Base-by-base conservation (phyloP, 2,797 vertebrate species). In the Diplodus sargus region DNA sequence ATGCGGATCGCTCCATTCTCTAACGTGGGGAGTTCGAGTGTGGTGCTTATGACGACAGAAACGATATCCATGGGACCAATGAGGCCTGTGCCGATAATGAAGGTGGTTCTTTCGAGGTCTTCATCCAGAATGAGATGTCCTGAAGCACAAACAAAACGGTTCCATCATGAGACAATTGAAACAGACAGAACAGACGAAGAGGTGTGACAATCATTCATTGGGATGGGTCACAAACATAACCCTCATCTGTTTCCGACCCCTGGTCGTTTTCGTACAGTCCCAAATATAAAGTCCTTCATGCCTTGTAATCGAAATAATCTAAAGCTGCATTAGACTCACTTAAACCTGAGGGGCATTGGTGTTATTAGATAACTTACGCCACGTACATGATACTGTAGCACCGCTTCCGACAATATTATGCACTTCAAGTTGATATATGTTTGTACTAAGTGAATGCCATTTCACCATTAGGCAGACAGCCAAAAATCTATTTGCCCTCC, bases 81-180 rank as follows among this genome's bases (percentile, higher is more conserved):
- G 0, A 93, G 53, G 63, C 98, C 98, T 0, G 95, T 97, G 79
- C 94, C 93, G 30, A 98, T 88, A 23, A 98, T 90, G 83, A 99
- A 97, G 10, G 96, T 97, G 81, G 94, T 96, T 70, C 92, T 95
- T 79, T 97, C 97, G 67, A 95, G 86, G 23, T 98, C 97, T 89
- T 97, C 96, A 0, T 99, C 97, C 89, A 99, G 92, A 76, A 99
- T 95, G 0, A 99, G 94, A 88, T 99, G 98, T 78, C 98, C 98
- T 99, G 76, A 54, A 76, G 60, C 18, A 45, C 28, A 81, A 75
- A 84, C 25, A 28, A 22, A 81, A 1, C 11, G 48, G 17, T 54
- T 25, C 60, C 16, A 62, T 57, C 1, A 43, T 23, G 22, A 57
- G 69, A 67, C 7, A 56, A 34, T 20, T 3, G 3, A 66, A 65